A percentile compares a stretch with the other conserved stretches of the same genome.
phyloP scores from a whole-genome alignment of 2,113 vertebrate species.

The Gasterosteus aculeatus region DNA sequence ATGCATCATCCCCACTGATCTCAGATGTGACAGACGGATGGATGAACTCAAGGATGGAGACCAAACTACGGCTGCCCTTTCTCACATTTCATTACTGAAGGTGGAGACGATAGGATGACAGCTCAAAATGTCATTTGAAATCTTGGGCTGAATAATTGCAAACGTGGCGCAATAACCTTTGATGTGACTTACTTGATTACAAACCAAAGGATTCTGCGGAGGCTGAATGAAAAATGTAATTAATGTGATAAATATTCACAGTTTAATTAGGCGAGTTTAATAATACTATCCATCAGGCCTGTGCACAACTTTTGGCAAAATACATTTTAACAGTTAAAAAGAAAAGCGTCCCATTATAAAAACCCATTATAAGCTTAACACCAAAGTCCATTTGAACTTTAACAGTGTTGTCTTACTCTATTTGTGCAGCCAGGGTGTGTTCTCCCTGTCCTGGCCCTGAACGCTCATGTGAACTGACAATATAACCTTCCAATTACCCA shows the following conservation, averaged over 20 bases:
- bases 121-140: conserved; percentile 44
- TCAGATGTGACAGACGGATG: conserved; percentile 37
- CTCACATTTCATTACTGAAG: conserved; percentile 17
- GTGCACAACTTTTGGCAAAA: background rate
- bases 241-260: background rate
- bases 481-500: conserved; percentile 25
- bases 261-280: background rate
- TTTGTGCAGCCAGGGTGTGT: conserved; percentile 4
- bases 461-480: conserved; percentile 48
- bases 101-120: background rate
- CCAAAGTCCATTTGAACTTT: background rate
- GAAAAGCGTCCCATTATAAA: background rate
- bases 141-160: conserved; percentile 17
- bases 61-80: conserved; percentile 31
- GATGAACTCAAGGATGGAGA: conserved; percentile 32
- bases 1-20: conserved; percentile 26
- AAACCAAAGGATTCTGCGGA: conserved; percentile 18
- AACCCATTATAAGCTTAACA: background rate
- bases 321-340: background rate
- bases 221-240: conserved; percentile 6
- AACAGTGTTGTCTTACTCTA: background rate
- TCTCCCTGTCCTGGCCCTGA: conserved; percentile 8
- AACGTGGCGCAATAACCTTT: conserved; percentile 31
- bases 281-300: background rate
- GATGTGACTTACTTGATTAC: conserved; percentile 11